Base-by-base conservation (phyloP, 2,888 invertebrate species). In the Agriopis marginaria region DNA sequence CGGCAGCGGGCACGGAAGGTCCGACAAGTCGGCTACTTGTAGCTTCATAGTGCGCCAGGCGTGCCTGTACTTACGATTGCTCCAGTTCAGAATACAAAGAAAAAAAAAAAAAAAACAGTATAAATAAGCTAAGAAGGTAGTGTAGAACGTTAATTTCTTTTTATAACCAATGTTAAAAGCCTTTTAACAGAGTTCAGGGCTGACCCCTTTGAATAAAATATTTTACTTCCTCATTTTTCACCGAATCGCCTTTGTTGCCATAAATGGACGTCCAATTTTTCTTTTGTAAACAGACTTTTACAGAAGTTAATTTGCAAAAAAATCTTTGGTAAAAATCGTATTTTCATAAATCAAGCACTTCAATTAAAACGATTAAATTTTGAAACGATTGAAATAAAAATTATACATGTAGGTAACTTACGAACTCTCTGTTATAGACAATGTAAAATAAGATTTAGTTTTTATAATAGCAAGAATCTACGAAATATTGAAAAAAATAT, bases 151-250 rank as follows among this genome's bases (percentile, higher is more conserved):
- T 75, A 75, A 70, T 78, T 79, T 73, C 65, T 74, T 79, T 77
- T 80, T 76, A 78, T 75, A 72, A 69, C 66, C 51, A 60, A 63
- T 75, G 74, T 77, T 75, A 75, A 77, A 77, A 71, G 75, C 55
- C 65, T 73, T 72, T 69, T 66, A 70, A 68, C 53, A 61, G 67
- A 66, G 50, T 68, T 71, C 60, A 58, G 68, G 56, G 50, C 63
- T 55, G 68, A 74, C 72, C 75, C 69, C 63, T 77, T 71, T 74
- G 59, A 70, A 76, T 77, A 66, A 74, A 72, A 72, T 77, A 77
- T 72, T 71, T 63, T 39, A 64, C 66, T 63, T 71, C 60, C 56
- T 49, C 53, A 54, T 70, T 68, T 68, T 60, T 61, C 23, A 14
- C 56, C 12, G 55, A 68, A 63, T 63, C 53, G 66, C 63, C 63